These are phyloP conservation scores for Tethya wilhelma DNA, from an alignment of 37 sponge, comb jelly and placozoan species.

Conservation along the genomic window DNA sequence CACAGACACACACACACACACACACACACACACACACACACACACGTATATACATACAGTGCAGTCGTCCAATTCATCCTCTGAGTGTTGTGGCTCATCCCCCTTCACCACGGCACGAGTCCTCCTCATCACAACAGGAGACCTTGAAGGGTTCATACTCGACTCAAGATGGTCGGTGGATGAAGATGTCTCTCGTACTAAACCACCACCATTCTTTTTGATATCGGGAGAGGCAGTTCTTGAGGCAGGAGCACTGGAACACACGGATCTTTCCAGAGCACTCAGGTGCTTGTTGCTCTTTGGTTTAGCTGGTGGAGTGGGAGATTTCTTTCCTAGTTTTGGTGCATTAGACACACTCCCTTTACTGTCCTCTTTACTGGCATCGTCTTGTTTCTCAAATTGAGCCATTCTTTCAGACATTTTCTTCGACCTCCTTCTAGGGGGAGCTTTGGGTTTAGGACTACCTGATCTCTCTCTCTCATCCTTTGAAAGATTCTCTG, in stretches of 20 bases:
- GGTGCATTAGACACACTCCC: too few relatives aligned
- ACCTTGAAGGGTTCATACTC: neutral
- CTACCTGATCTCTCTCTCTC: neutral
- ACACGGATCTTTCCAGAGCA: neutral
- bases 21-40: neutral
- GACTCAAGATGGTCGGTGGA: neutral
- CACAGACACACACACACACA: neutral
- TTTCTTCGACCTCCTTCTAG: constrained; percentile 14
- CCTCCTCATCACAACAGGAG: constrained; percentile 38
- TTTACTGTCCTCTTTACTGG: neutral
- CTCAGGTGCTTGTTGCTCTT: neutral
- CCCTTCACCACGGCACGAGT: neutral
- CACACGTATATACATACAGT: constrained; percentile 9
- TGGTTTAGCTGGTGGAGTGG: constrained; percentile 4
- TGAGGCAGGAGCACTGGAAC: constrained; percentile 43
- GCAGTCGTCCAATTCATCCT: constrained; percentile 27
- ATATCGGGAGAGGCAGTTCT: constrained; percentile 38
- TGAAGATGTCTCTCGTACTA: neutral
- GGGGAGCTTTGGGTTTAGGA: neutral
- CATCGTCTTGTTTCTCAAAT: neutral
- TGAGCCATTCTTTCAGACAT: neutral
- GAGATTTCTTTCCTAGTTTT: neutral
- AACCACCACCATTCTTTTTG: neutral
- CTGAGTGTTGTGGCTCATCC: neutral
- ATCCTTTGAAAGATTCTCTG: neutral